These are phyloP conservation scores for Pelochelys cantorii DNA, from an alignment of 2,797 vertebrate genomes.

Conservation along the genomic window DNA sequence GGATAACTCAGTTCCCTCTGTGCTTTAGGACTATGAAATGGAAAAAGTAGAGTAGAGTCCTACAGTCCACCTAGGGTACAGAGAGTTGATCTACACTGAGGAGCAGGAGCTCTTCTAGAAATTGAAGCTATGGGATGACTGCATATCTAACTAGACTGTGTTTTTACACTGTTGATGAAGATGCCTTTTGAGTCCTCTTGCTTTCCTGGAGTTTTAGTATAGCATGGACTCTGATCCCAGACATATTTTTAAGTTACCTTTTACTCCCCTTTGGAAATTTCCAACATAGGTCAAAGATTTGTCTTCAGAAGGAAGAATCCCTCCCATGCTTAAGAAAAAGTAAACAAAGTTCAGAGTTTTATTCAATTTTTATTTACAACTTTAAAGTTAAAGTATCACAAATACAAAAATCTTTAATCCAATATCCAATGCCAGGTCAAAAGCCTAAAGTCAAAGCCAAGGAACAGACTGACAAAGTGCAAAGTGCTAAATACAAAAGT, in stretches of 20 bases:
- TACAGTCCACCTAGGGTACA: background rate
- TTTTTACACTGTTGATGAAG: background rate
- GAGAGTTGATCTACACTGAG: background rate
- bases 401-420: constrained; percentile 70
- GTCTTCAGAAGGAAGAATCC: background rate
- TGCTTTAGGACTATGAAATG: background rate
- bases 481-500: constrained; percentile 3
- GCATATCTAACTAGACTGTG: too few relatives aligned
- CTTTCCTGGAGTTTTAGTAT: background rate
- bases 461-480: constrained; percentile 29
- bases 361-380: constrained; percentile 66
- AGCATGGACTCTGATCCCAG: background rate
- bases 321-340: background rate
- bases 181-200: background rate
- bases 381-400: constrained; percentile 47
- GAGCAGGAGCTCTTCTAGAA: background rate
- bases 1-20: background rate
- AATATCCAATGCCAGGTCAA: constrained; percentile 77
- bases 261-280: background rate
- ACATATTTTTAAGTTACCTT: background rate
- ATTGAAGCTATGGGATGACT: background rate
- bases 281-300: background rate
- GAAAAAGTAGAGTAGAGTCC: background rate
- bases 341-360: constrained; percentile 19
- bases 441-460: constrained; percentile 72